Conservation (phyloP, 1,140 invertebrate species). For the Aphelinus atriplicis region DNA sequence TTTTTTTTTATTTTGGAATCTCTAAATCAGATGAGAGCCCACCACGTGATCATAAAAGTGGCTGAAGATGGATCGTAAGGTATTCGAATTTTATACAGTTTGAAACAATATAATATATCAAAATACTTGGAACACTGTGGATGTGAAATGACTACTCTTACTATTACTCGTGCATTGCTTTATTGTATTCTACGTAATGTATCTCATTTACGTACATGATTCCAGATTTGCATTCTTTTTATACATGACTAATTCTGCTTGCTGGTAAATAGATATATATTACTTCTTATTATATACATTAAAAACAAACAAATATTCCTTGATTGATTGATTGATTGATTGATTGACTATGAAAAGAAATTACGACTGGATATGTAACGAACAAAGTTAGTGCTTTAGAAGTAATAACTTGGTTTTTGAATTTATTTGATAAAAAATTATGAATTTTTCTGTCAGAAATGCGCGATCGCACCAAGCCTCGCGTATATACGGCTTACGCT, state of each 20-base stretch:
- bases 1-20: constrained; percentile 7
- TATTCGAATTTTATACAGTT: constrained; percentile 40
- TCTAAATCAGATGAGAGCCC: too few relatives aligned
- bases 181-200: constrained; percentile 37
- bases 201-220: constrained; percentile 31
- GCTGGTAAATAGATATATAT: constrained; percentile 17
- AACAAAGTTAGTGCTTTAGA: constrained; percentile 37
- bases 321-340: not conserved
- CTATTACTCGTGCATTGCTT: constrained; percentile 39
- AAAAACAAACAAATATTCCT: constrained; percentile 28
- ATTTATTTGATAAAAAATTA: constrained; percentile 25
- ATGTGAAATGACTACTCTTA: constrained; percentile 39
- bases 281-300: not conserved
- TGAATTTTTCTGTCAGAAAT: constrained; percentile 30
- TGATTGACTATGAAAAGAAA: not conserved
- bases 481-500: too few relatives aligned
- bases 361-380: constrained; percentile 16
- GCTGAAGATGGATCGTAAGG: constrained; percentile 5
- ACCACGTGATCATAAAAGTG: not conserved
- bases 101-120: constrained; percentile 11
- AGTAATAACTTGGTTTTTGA: not conserved
- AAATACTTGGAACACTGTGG: constrained; percentile 13
- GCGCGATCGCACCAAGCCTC: too few relatives aligned
- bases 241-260: constrained; percentile 35
- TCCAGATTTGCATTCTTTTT: constrained; percentile 34